Evolutionary conservation across 2,797 vertebrate species (phyloP).

Genomic region (Myotis findleyi): DNA sequence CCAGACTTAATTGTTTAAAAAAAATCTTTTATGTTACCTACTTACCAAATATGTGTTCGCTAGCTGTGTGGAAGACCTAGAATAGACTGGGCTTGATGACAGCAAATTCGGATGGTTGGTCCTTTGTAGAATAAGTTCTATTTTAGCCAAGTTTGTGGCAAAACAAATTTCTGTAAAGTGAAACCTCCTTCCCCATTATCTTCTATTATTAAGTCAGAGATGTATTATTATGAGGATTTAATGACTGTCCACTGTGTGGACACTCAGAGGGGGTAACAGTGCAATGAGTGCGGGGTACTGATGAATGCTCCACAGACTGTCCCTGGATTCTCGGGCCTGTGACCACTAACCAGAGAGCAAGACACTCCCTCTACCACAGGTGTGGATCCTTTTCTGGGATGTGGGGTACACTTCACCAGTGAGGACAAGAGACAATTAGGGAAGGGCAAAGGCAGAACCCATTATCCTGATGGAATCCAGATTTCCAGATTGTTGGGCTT

Average conservation of each 20-base stretch:
- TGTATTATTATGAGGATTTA: background rate
- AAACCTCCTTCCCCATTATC: background rate
- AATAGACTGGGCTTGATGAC: background rate
- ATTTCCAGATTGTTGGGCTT: background rate
- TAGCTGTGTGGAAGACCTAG: background rate
- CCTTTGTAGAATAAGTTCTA: background rate
- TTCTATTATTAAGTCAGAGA: constrained; percentile 20
- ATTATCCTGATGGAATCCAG: background rate
- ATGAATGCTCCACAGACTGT: background rate
- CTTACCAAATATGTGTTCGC: background rate
- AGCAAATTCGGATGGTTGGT: background rate
- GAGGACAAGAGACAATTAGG: background rate
- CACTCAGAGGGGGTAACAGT: background rate
- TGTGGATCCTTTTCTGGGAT: background rate
- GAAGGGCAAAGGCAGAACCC: background rate
- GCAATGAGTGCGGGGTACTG: background rate
- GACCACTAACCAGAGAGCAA: too few species aligned
- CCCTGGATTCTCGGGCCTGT: background rate
- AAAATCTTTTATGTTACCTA: background rate
- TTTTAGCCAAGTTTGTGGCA: background rate
- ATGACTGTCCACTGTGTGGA: background rate
- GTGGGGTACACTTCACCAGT: background rate
- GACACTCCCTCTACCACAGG: background rate
- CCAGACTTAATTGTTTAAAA: background rate
- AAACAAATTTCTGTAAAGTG: background rate